A percentile compares a stretch with the other conserved stretches of the same genome.
Conservation (phyloP, 2,888 invertebrate species). For the Chaitophorus viminalis region DNA sequence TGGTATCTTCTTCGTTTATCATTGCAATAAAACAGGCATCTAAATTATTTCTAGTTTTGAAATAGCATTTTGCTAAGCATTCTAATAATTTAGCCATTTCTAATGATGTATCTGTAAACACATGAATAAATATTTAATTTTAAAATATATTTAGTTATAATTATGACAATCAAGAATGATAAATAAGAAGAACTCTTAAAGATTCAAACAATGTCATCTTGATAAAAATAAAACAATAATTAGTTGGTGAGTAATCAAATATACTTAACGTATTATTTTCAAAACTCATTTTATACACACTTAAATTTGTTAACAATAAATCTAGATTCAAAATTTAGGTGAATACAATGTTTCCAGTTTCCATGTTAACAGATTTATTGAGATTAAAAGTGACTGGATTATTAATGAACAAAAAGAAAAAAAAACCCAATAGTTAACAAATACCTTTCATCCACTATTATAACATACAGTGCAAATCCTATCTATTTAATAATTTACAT, state of each 20-base stretch:
- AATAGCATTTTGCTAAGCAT: slow-evolving; percentile 3
- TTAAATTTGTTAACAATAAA: too few species aligned
- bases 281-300: too few species aligned
- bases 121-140: background rate
- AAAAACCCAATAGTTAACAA: background rate
- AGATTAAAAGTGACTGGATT: too few species aligned
- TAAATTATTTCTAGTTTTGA: slow-evolving; percentile 27
- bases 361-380: too few species aligned
- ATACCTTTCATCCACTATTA: too few species aligned
- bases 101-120: slow-evolving; percentile 28
- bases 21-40: slow-evolving; percentile 13
- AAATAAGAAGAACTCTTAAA: background rate
- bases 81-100: slow-evolving; percentile 48
- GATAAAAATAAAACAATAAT: background rate
- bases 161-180: slow-evolving; percentile 1
- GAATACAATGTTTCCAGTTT: too few species aligned
- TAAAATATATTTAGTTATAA: background rate
- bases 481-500: too few species aligned
- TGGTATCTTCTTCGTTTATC: slow-evolving; percentile 12
- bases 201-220: background rate
- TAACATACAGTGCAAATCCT: too few species aligned
- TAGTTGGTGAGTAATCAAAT: background rate
- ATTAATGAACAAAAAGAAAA: background rate
- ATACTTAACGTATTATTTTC: background rate
- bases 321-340: too few species aligned